These are phyloP conservation scores for Hypomesus transpacificus DNA, from an alignment of 2,113 vertebrate genomes.

Conservation along the genomic window DNA sequence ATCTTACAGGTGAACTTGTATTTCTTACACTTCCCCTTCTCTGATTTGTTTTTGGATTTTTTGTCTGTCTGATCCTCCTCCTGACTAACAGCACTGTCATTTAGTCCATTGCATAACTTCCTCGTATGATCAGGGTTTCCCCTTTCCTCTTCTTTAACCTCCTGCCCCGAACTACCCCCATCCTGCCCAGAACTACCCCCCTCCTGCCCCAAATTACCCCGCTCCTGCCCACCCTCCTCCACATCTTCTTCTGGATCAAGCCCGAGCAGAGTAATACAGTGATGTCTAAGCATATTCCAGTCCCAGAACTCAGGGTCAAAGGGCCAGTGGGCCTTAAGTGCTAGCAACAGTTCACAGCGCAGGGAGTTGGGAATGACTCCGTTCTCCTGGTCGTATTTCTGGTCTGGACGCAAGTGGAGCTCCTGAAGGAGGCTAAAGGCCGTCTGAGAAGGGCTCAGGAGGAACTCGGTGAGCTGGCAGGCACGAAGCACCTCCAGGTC, in stretches of 20 bases:
- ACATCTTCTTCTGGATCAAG: constrained; percentile 68
- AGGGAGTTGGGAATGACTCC: constrained; percentile 91
- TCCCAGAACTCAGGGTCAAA: constrained; percentile 99
- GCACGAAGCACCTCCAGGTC: constrained; percentile 93
- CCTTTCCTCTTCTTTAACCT: constrained; percentile 59
- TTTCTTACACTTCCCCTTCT: constrained; percentile 80
- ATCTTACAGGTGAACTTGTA: constrained; percentile 87
- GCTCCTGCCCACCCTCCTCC: constrained; percentile 25
- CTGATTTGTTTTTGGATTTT: constrained; percentile 59
- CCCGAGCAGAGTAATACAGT: constrained; percentile 85
- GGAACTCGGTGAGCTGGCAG: constrained; percentile 94
- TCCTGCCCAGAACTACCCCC: constrained; percentile 33
- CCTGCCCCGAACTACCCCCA: constrained; percentile 19
- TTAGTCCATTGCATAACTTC: constrained; percentile 24
- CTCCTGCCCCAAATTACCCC: constrained; percentile 16
- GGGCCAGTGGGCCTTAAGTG: constrained; percentile 94
- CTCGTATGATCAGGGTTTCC: constrained; percentile 53
- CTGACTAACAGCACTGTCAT: constrained; percentile 31
- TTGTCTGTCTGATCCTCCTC: constrained; percentile 20
- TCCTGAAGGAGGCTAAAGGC: constrained; percentile 84
- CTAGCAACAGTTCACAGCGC: constrained; percentile 90
- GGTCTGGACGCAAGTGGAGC: constrained; percentile 88
- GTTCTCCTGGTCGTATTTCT: constrained; percentile 90
- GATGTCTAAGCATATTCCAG: constrained; percentile 94
- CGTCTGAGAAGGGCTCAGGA: constrained; percentile 82